These are phyloP conservation scores for Epinotia brunnichana DNA, from an alignment of 2,888 invertebrate species.

Conservation along the genomic window DNA sequence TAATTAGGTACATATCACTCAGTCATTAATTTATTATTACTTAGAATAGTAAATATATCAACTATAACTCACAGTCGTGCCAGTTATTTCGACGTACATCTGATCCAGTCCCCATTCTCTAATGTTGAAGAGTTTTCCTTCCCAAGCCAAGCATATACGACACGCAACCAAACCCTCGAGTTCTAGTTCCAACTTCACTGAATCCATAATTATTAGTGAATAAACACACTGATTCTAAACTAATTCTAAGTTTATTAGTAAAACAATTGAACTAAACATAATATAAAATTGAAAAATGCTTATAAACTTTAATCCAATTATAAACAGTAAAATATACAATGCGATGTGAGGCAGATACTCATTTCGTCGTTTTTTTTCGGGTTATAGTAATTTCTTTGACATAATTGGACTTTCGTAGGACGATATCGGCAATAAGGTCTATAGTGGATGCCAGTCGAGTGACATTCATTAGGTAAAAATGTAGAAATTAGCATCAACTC, in stretches of 20 bases:
- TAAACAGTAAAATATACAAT: slow-evolving; percentile 26
- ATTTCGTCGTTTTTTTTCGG: neutral
- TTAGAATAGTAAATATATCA: neutral
- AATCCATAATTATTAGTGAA: slow-evolving; percentile 9
- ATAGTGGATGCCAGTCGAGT: neutral
- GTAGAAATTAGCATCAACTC: neutral
- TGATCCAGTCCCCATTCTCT: slow-evolving; percentile 16
- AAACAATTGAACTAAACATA: slow-evolving; percentile 16
- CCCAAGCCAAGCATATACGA: slow-evolving; percentile 23
- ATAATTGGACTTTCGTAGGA: neutral
- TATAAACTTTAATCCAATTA: slow-evolving; percentile 2
- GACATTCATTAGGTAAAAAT: neutral
- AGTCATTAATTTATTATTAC: too few species aligned
- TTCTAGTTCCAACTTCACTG: slow-evolving; percentile 4
- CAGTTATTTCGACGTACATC: slow-evolving; percentile 2
- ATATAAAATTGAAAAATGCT: neutral
- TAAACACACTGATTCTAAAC: neutral
- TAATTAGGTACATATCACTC: too few species aligned
- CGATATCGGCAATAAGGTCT: neutral
- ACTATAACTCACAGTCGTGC: slow-evolving; percentile 2
- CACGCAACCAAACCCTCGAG: slow-evolving; percentile 19
- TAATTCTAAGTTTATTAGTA: slow-evolving; percentile 6
- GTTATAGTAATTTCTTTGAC: neutral
- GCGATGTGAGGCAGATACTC: neutral
- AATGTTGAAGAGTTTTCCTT: slow-evolving; percentile 22